Evolutionary conservation across 2,113 vertebrate genomes (phyloP).

Genomic region (Corynorhinus townsendii): DNA sequence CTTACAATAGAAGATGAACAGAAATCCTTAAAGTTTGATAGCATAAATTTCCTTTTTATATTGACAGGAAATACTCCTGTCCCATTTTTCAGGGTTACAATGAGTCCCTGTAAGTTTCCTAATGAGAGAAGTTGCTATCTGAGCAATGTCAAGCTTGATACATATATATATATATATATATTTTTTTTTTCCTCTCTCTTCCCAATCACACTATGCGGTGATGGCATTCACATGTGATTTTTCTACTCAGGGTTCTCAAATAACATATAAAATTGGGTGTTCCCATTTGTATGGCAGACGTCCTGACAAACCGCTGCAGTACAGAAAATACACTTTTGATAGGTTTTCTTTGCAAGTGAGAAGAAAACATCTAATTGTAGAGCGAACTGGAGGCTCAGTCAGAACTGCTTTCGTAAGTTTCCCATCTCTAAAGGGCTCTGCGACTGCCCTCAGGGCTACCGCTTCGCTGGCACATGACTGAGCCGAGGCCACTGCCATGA

Average conservation of each 20-base stretch:
- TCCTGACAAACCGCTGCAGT: neutral
- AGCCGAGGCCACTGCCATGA: neutral
- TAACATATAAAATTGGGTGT: neutral
- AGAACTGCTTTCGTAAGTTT: neutral
- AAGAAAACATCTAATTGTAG: neutral
- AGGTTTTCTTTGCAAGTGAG: neutral
- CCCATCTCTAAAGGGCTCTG: neutral
- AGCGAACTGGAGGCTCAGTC: neutral
- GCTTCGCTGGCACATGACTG: neutral
- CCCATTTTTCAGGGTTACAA: constrained; percentile 10
- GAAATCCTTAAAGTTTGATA: constrained; percentile 74
- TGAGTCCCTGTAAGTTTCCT: neutral
- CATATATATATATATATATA: too few relatives aligned
- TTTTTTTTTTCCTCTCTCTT: neutral
- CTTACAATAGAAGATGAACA: constrained; percentile 48
- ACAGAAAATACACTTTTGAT: neutral
- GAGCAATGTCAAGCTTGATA: neutral
- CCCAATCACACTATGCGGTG: neutral
- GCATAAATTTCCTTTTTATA: constrained; percentile 71
- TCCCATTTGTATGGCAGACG: neutral
- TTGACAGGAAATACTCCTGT: constrained; percentile 71
- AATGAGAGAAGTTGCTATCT: neutral
- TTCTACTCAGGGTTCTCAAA: neutral
- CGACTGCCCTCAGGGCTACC: neutral
- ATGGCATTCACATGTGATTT: neutral